A percentile compares a stretch with the other conserved stretches of the same genome.
Evolutionary conservation across 2,888 invertebrate genomes (phyloP).

Genomic region (Drosophila algonquin): DNA sequence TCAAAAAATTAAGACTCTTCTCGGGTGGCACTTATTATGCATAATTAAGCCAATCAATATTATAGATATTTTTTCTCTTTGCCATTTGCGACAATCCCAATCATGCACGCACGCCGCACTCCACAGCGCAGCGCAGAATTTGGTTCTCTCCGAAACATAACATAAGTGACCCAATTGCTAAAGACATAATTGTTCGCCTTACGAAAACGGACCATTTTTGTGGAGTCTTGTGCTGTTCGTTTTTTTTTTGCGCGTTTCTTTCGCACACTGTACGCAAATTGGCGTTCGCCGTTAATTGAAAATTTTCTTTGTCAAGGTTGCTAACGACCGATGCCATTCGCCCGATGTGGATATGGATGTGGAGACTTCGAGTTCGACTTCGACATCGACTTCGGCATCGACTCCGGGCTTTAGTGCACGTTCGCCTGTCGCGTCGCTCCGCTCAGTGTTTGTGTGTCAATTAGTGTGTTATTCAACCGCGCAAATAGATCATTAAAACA

Average conservation of each 20-base stretch:
- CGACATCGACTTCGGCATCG: conserved; percentile 18
- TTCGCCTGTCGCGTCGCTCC: conserved; percentile 17
- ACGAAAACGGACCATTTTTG: conserved; percentile 42
- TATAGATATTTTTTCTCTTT: conserved; percentile 33
- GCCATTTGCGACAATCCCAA: conserved; percentile 31
- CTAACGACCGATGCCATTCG: conserved; percentile 35
- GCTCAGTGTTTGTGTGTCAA: conserved; percentile 54
- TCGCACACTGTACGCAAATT: conserved; percentile 53
- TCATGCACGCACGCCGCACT: conserved; percentile 16
- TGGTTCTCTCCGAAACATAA: conserved; percentile 10
- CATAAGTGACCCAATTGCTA: conserved; percentile 28
- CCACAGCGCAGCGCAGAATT: conserved; percentile 24
- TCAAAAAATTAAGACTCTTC: conserved; percentile 36
- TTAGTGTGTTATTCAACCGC: conserved; percentile 66
- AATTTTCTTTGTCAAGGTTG: conserved; percentile 74
- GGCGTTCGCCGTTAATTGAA: conserved; percentile 59
- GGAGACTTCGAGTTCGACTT: conserved; percentile 2
- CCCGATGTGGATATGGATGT: not conserved
- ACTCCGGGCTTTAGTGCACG: conserved; percentile 32
- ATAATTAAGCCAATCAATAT: conserved; percentile 73
- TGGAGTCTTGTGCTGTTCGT: too few relatives aligned
- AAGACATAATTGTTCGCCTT: conserved; percentile 34
- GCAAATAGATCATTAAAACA: conserved; percentile 54
- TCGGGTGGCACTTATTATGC: conserved; percentile 56
- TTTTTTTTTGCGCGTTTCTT: conserved; percentile 25